Base-by-base conservation (phyloP, 2,113 vertebrate species). In the Rhabdornis inornatus region DNA sequence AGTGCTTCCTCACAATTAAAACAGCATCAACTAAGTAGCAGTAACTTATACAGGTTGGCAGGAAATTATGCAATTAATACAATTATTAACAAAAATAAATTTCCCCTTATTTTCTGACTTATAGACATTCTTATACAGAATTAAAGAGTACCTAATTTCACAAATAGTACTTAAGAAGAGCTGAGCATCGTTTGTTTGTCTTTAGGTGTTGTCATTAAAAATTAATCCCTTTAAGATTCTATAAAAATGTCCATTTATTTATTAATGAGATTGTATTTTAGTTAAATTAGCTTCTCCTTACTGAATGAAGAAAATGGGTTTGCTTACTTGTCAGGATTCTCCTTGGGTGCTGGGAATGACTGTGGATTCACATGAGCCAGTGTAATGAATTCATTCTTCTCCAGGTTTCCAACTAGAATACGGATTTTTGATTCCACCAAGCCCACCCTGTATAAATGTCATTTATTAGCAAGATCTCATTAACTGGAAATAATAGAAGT, bases 391-490 rank as follows among this genome's bases (percentile, higher is more conserved):
- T 98, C 98, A 30, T 99, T 99, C 97, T 98, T 98, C 97, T 99
- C 99, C 97, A 99, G 96, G 82, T 97, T 98, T 96, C 98, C 98
- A 89, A 99, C 98, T 92, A 99, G 96, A 68, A 99, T 99, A 91
- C 98, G 98, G 94, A 99, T 99, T 98, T 99, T 99, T 77, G 98
- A 99, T 92, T 99, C 99, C 94, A 99, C 98, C 90, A 99, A 98
- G 90, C 99, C 98, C 90, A 99, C 98, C 99, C 98, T 99, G 97
- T 87, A 90, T 64, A 89, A 95, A 97, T 50, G 90, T 66, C 63
- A 93, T 63, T 75, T 92, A 94, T 89, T 92, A 96, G 69, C 79
- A 94, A 83, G 50, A 71, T 86, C 45, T 92, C 39, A 81, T 81
- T 77, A 79, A 74, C 16, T 42, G 6, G 16, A 82, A 91, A 87